Percentiles rank a stretch among this genome's conserved stretches.
Conservation (phyloP, 2,888 invertebrate species). For the Melinopterus prodromus region DNA sequence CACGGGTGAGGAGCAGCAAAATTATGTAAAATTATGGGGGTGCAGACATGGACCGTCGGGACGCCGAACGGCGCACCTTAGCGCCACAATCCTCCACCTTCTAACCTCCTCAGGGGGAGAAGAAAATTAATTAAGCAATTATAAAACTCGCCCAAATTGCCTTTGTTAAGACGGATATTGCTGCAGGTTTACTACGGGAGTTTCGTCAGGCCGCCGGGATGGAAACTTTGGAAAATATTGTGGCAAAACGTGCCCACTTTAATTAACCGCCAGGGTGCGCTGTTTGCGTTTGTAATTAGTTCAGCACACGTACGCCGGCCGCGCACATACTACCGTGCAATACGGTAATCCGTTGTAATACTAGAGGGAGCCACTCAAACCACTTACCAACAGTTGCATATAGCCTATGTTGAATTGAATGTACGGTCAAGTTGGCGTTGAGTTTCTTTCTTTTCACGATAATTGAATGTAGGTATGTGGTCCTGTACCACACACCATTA, state of each 20-base stretch:
- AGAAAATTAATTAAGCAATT: constrained; percentile 50
- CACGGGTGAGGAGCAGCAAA: constrained; percentile 4
- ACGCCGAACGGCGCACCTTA: not conserved
- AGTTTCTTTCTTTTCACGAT: not conserved
- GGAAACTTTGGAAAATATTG: constrained; percentile 35
- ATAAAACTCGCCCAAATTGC: constrained; percentile 46
- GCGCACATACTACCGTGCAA: not conserved
- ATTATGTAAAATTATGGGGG: constrained; percentile 7
- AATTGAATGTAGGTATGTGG: not conserved
- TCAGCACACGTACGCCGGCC: not conserved
- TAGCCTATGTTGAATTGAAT: not conserved
- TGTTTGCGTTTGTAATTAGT: constrained; percentile 29
- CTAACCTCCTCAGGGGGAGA: constrained; percentile 13
- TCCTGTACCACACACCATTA: not conserved
- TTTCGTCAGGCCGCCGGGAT: constrained; percentile 25
- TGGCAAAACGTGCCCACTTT: constrained; percentile 32
- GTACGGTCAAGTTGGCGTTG: not conserved
- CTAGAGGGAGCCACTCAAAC: constrained; percentile 4
- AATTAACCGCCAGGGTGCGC: constrained; percentile 30
- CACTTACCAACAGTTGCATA: not conserved
- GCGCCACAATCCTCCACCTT: not conserved
- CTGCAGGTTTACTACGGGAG: constrained; percentile 35
- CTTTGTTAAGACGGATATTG: constrained; percentile 38
- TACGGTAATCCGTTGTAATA: not conserved
- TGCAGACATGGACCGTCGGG: constrained; percentile 7